These are phyloP conservation scores for Phyllotis vaccarum DNA, from an alignment of 2,797 vertebrate species.

Conservation along the genomic window DNA sequence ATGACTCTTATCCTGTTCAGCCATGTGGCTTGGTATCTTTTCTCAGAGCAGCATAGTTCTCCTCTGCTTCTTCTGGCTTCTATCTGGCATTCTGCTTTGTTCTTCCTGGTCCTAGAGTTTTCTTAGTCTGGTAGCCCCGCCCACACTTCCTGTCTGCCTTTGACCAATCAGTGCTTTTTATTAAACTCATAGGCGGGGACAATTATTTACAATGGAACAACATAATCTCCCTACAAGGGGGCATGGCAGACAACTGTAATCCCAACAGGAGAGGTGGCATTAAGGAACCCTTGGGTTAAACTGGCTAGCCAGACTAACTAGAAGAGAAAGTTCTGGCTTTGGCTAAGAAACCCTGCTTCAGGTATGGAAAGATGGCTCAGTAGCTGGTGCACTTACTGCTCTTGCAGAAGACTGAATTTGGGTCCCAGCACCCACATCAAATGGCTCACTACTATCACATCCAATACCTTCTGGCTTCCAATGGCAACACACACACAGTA, in stretches of 20 bases:
- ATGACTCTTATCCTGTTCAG: too few species aligned
- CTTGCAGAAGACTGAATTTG: neutral
- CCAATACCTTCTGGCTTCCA: neutral
- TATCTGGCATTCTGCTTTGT: too few species aligned
- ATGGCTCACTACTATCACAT: neutral
- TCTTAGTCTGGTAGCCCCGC: too few species aligned
- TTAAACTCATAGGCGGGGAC: too few species aligned
- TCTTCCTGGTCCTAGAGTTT: too few species aligned
- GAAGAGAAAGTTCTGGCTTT: neutral
- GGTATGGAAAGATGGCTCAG: neutral
- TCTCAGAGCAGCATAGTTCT: too few species aligned
- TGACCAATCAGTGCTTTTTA: too few species aligned
- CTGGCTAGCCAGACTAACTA: neutral
- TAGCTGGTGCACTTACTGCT: neutral
- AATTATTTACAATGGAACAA: too few species aligned
- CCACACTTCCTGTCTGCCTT: too few species aligned
- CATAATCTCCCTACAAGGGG: too few species aligned
- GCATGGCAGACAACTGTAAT: neutral
- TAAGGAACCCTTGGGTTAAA: neutral
- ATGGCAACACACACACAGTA: neutral
- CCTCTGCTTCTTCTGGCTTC: too few species aligned
- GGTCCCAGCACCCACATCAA: neutral
- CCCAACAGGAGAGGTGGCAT: neutral
- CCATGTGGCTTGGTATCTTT: too few species aligned
- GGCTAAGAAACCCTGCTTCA: neutral